These are phyloP conservation scores for Gastrophysa polygoni DNA, from an alignment of 2,888 invertebrate species.

Conservation along the genomic window DNA sequence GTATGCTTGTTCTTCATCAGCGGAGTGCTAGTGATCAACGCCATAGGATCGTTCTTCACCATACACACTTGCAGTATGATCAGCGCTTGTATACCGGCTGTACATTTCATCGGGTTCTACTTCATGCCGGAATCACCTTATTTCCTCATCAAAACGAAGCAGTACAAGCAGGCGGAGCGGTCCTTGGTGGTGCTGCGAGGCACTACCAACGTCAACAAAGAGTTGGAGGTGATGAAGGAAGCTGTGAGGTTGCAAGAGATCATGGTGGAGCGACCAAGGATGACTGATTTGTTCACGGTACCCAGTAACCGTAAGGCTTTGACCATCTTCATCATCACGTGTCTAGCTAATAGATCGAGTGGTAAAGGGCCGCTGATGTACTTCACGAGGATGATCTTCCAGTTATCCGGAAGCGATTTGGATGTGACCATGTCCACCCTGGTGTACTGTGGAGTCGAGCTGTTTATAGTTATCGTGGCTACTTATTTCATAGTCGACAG, in stretches of 20 bases:
- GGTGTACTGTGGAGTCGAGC: slow-evolving; percentile 60
- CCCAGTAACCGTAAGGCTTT: slow-evolving; percentile 43
- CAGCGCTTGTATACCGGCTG: slow-evolving; percentile 58
- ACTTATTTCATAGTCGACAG: slow-evolving; percentile 64
- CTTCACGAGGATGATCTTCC: slow-evolving; percentile 63
- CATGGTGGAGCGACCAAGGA: slow-evolving; percentile 34
- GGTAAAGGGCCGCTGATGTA: slow-evolving; percentile 53
- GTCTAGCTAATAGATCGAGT: not conserved
- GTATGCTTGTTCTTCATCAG: slow-evolving; percentile 63
- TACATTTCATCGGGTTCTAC: slow-evolving; percentile 58
- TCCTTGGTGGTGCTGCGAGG: slow-evolving; percentile 59
- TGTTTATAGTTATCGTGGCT: slow-evolving; percentile 63
- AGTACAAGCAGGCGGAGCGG: slow-evolving; percentile 58
- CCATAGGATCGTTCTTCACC: slow-evolving; percentile 57
- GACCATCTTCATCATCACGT: slow-evolving; percentile 29
- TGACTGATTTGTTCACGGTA: slow-evolving; percentile 42
- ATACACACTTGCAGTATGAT: slow-evolving; percentile 61
- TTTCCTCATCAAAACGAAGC: slow-evolving; percentile 56
- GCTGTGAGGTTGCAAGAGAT: slow-evolving; percentile 44
- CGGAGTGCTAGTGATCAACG: slow-evolving; percentile 67
- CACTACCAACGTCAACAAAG: slow-evolving; percentile 36
- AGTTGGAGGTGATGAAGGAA: slow-evolving; percentile 37
- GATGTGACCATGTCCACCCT: slow-evolving; percentile 53
- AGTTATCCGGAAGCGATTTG: slow-evolving; percentile 55
- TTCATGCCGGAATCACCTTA: slow-evolving; percentile 68